phyloP scores from a whole-genome alignment of 2,888 invertebrate species.

The Bursaphelenchus okinawaensis region DNA sequence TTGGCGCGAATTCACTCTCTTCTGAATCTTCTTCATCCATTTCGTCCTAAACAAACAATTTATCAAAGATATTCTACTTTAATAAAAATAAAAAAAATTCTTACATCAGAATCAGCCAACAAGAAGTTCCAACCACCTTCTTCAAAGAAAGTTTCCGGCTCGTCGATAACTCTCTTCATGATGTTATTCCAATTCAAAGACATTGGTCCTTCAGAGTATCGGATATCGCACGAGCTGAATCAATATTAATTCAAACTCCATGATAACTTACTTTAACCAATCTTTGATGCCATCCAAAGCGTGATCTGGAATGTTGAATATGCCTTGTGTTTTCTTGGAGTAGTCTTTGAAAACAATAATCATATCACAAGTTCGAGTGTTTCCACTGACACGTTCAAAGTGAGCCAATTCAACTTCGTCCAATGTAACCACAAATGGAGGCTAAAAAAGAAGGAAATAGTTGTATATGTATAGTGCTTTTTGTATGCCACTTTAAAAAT shows the following conservation, averaged over 20 bases:
- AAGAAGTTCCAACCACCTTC: conserved; percentile 98
- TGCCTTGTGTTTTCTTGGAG: conserved; percentile 83
- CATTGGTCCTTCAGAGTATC: conserved; percentile 95
- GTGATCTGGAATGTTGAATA: conserved; percentile 98
- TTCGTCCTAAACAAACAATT: conserved; percentile 34
- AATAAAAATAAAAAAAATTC: conserved; percentile 1
- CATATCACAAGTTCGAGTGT: conserved; percentile 98
- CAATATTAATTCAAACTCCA: not conserved
- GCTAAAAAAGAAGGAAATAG: too few relatives aligned
- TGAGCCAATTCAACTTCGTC: conserved; percentile 96
- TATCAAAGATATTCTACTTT: too few relatives aligned
- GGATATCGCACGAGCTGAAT: conserved; percentile 77
- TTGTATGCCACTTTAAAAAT: not conserved
- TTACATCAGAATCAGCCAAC: conserved; percentile 62
- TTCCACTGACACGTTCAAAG: conserved; percentile 97
- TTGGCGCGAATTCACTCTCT: conserved; percentile 62
- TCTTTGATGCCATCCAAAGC: conserved; percentile 98
- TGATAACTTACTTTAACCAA: conserved; percentile 66
- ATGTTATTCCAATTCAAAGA: conserved; percentile 98
- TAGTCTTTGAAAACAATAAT: conserved; percentile 99
- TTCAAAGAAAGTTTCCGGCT: conserved; percentile 96
- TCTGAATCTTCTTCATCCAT: conserved; percentile 69
- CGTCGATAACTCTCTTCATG: conserved; percentile 98
- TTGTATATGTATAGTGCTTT: not conserved
- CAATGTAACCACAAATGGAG: conserved; percentile 93